Evolutionary conservation across 2,888 invertebrate genomes (phyloP), one percentile per base, ranked within the genome.

Genomic region (Melanargia galathea): DNA sequence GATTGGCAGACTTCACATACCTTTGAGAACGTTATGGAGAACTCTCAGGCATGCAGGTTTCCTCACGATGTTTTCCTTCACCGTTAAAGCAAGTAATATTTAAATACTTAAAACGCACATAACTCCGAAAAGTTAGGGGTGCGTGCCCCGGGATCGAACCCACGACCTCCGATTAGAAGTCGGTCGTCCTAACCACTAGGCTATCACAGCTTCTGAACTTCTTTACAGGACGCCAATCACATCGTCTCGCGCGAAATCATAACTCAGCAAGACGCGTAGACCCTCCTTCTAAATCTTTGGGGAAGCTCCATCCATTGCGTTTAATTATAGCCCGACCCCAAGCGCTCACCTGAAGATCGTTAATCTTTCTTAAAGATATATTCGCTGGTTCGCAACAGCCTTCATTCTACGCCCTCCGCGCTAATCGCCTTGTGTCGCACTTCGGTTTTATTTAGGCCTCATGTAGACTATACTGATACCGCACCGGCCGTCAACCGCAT

Each of bases 301-400:
- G 86, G 87, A 86, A 84, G 86, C 80, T 79, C 86, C 86, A 88
- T 89, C 88, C 81, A 87, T 88, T 86, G 88, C 89, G 87, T 90
- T 90, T 91, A 90, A 91, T 91, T 91, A 91, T 87, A 84, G 80
- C 84, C 80, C 84, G 82, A 84, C 84, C 85, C 87, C 83, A 82
- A 76, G 76, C 81, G 79, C 78, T 81, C 84, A 90, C 90, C 89
- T 90, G 90, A 80, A 82, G 83, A 84, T 90, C 90, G 91, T 91
- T 90, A 91, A 91, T 91, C 90, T 91, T 90, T 90, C 90, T 89
- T 88, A 89, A 89, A 89, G 89, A 90, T 85, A 87, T 90, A 90
- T 87, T 86, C 87, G 81, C 81, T 75, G 80, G 78, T 73, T 81
- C 77, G 75, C 79, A 75, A 78, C 77, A 80, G 76, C 78, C 80